Evolutionary conservation across 2,797 vertebrate genomes (phyloP), one percentile per base, ranked within the genome.

Genomic region (Hypotaenidia okinawae): DNA sequence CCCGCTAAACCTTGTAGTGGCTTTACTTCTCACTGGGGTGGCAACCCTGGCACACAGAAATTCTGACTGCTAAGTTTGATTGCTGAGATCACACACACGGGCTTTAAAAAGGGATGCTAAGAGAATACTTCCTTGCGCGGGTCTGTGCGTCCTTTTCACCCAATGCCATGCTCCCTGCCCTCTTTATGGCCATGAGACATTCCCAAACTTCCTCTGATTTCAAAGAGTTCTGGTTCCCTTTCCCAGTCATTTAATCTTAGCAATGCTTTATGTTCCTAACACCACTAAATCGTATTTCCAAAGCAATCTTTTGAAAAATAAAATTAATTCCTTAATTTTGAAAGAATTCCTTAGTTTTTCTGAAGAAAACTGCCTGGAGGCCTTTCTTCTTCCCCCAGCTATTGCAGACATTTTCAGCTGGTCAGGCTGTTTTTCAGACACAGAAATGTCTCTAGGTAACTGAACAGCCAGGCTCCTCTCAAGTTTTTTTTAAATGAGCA

Each of bases 81-180:
- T 70, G 25, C 25, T 41, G 49, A 49, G 19, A 70, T 51, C 33
- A 74, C 93, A 39, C 15, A 59, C 13, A 21, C 0, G 10, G 1
- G 6, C 72, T 77, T 55, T 35, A 23, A 73, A 66, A 9, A 64
- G 3, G 10, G 5, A 66, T 58, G 41, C 24, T 55, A 68, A 39
- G 3, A 59, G 9, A 24, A 49, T 4, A 8, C 3, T 19, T 55
- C 70, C 70, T 27, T 16, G 7, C n/a, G 25, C 17, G 16, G 1
- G 14, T 45, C 11, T 28, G 9, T 6, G 7, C 19, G 4, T 54
- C 47, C 32, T 72, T 61, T 63, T 59, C 21, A 62, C 2, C 32
- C 66, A 33, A 0, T 35, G 32, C 22, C 33, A 45, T 19, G 13
- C 1, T 43, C 23, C 23, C 28, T 62, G 10, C 10, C 11, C n/a